These are phyloP conservation scores for Tetragnatha montana DNA, from an alignment of 2,888 invertebrate genomes.

Conservation along the genomic window DNA sequence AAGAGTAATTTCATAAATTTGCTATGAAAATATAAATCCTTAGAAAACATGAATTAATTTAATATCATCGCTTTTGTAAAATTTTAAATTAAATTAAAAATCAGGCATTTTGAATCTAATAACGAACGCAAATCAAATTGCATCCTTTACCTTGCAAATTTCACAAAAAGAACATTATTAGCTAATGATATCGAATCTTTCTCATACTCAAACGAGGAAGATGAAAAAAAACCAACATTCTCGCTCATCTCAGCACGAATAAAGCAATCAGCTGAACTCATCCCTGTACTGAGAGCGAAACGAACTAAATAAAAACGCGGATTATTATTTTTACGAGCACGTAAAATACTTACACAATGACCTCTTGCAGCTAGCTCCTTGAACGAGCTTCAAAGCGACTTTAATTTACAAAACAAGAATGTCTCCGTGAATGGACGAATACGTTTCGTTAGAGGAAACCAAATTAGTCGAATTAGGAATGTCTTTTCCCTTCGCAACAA, in stretches of 20 bases:
- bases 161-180: not conserved
- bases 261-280: not conserved
- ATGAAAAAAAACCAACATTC: not conserved
- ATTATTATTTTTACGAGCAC: not conserved
- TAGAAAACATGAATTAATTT: too few relatives aligned
- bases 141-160: not conserved
- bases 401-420: slow-evolving; percentile 40
- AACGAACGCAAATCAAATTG: too few relatives aligned
- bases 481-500: slow-evolving; percentile 51
- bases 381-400: slow-evolving; percentile 34
- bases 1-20: too few relatives aligned
- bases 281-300: not conserved
- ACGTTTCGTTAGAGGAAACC: slow-evolving; percentile 10
- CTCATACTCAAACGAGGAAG: not conserved
- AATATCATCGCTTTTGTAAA: too few relatives aligned
- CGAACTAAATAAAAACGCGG: not conserved
- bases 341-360: slow-evolving; percentile 2
- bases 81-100: too few relatives aligned
- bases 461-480: slow-evolving; percentile 67
- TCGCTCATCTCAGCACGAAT: not conserved
- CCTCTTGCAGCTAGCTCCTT: not conserved
- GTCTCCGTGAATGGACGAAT: not conserved
- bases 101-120: too few relatives aligned
- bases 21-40: too few relatives aligned
- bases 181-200: not conserved